Evolutionary conservation across 2,888 invertebrate species (phyloP), one percentile per base, ranked within the genome.

Genomic region (Amphipyra tragopoginis): DNA sequence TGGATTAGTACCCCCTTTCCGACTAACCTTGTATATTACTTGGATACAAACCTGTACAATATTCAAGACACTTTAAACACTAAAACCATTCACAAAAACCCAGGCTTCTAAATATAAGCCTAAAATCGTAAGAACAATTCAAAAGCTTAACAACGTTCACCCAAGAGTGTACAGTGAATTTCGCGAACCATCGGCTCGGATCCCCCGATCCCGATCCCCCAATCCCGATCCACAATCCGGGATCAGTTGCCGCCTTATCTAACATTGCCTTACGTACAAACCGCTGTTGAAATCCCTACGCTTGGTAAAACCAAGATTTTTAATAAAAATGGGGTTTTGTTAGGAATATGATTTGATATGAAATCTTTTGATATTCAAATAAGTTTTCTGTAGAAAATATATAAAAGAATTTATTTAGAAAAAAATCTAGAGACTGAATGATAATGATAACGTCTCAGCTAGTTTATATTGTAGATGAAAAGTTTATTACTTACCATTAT

Each of bases 171-270:
- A 49, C 57, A 71, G 60, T 72, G 74, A 74, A 72, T 79, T 78
- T 76, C 64, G 65, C 73, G 66, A 73, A 48, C 77, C 77, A 79
- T 66, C 65, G 79, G 56, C 56, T 43, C 40, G 61, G 49, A 65
- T 68, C 54, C 52, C 56, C 40, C 64, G 49, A 65, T 68, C 54
- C 52, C 56, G 56, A 54, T 54, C 47, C 50, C 79, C 74, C 79
- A 78, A 74, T 62, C 50, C 75, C 54, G 71, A 75, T 74, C 70
- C 79, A 71, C 76, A 69, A 71, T 61, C 78, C 72, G 72, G 89
- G 89, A 88, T 91, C 88, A 89, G 83, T 81, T 61, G 77, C 80
- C 84, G 83, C 80, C 85, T 90, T 91, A 92, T 90, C 91, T 87
- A 81, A 86, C 86, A 87, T 87, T 86, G 85, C 84, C 83, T 86